A percentile compares a stretch with the other conserved stretches of the same genome.
Conservation (phyloP, 2,888 invertebrate genomes). For the Chrysotoxum bicinctum region DNA sequence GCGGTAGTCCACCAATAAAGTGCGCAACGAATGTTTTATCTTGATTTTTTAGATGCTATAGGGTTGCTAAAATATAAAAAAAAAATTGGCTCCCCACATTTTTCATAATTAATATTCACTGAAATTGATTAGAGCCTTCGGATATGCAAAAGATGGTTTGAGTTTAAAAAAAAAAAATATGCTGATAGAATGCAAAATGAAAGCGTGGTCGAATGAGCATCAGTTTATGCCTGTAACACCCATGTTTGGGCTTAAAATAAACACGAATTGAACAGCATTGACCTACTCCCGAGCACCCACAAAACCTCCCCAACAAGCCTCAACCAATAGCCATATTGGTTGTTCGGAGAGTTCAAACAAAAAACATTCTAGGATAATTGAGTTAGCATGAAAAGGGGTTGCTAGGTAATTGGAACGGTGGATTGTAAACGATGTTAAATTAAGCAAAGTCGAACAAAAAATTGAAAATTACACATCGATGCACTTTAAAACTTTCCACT, state of each 20-base stretch:
- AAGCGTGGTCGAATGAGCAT: constrained; percentile 53
- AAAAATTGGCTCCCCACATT: neutral
- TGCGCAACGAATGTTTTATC: neutral
- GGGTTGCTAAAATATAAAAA: neutral
- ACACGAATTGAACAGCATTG: constrained; percentile 53
- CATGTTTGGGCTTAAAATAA: constrained; percentile 47
- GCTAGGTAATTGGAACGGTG: neutral
- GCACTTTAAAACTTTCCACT: neutral
- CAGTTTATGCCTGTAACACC: constrained; percentile 26
- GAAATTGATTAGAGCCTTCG: constrained; percentile 5
- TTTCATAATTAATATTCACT: constrained; percentile 52
- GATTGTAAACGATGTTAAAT: constrained; percentile 23
- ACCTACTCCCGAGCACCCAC: constrained; percentile 37
- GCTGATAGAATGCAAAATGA: constrained; percentile 36
- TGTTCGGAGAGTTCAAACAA: constrained; percentile 22
- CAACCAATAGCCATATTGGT: constrained; percentile 10
- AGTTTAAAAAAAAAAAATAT: constrained; percentile 24
- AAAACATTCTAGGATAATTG: constrained; percentile 41
- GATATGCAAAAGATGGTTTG: neutral
- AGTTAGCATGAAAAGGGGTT: constrained; percentile 21
- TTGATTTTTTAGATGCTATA: neutral
- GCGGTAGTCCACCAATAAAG: neutral
- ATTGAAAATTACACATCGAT: constrained; percentile 32
- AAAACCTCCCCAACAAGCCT: too few relatives aligned
- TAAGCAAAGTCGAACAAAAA: constrained; percentile 18